Evolutionary conservation across 2,888 invertebrate genomes (phyloP), one percentile per base, ranked within the genome.

Genomic region (Aethes cnicana): DNA sequence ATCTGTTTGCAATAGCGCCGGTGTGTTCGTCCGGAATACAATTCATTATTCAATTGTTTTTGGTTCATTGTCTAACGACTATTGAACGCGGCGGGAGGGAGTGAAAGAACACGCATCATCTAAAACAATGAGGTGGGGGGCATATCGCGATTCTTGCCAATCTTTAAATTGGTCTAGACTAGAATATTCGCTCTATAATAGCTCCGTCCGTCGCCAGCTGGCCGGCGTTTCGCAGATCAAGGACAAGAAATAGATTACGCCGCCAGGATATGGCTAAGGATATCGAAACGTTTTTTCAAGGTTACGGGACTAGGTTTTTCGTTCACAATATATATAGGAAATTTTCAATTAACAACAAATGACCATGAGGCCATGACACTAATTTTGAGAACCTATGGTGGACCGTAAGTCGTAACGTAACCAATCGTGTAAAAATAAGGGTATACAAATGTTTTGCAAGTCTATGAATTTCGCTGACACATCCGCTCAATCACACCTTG

Each of bases 351-450:
- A 7, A 17, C 17, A 37, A 25, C 18, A 42, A 9, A 26, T 36
- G 44, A 18, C 50, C 50, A 8, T 52, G 52, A 46, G 44, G 14
- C 50, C 50, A 8, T 52, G 52, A 46, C 44, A 50, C 44, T 33
- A 33, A 46, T 52, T 49, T 23, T 14, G 46, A 32, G 37, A 46
- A 39, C 46, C n/a, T n/a, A n/a, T n/a, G n/a, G n/a, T n/a, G n/a
- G n/a, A 44, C 32, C 32, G 37, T 46, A 33, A 30, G 6, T 39
- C 20, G 25, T 14, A 37, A 52, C 48, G 25, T 5, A 33, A 25
- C 28, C 6, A 20, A 14, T 18, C 30, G 25, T 37, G 18, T 28
- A 17, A 16, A 37, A 30, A 16, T 16, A 14, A 11, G 18, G 26
- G 8, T 32, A 16, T 11, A 9, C 26, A 26, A 26, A 9, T 7